Evolutionary conservation across 2,888 invertebrate genomes (phyloP), one percentile per base, ranked within the genome.

Genomic region (Mythimna albipuncta): DNA sequence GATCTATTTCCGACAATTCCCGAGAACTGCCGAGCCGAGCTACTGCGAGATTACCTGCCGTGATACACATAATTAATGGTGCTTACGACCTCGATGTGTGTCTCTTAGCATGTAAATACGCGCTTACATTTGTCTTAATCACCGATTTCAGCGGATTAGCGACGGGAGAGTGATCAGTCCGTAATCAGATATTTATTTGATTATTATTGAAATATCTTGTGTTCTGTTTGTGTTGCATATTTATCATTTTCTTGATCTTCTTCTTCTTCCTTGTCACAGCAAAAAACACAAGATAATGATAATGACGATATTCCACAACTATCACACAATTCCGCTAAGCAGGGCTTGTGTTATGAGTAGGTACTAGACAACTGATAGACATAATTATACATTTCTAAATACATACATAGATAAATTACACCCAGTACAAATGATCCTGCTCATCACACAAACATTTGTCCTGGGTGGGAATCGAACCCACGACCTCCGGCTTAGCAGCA

Each of bases 1-100:
- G 82, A 85, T 87, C 85, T 85, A 87, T 87, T 85, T 82, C 87
- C 83, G 87, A 87, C 83, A 72, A 71, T 32, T 85, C 69, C 75
- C 85, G 87, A 85, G 77, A 83, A 85, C 63, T 77, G 74, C 75
- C 84, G 81, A 83, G 81, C 74, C 77, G 87, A 86, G 63, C 79
- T 81, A 64, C 67, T 62, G 69, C 71, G 63, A 79, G 84, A 85
- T 85, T 84, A 81, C 81, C 85, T 85, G 76, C 64, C 57, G 55
- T 70, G 84, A 87, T 85, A 87, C 64, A 68, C 68, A 59, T 85
- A 85, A 85, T 85, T 79, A 85, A 87, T 85, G 79, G 70, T 67
- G 55, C 58, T 73, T 72, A 54, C 76, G 72, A 82, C 72, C 82
- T 62, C 83, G 79, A 85, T 81, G 68, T 77, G 61, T 75, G 85